Evolutionary conservation across 2,888 invertebrate genomes (phyloP), one percentile per base, ranked within the genome.

Genomic region (Chymomyza fuscimana): DNA sequence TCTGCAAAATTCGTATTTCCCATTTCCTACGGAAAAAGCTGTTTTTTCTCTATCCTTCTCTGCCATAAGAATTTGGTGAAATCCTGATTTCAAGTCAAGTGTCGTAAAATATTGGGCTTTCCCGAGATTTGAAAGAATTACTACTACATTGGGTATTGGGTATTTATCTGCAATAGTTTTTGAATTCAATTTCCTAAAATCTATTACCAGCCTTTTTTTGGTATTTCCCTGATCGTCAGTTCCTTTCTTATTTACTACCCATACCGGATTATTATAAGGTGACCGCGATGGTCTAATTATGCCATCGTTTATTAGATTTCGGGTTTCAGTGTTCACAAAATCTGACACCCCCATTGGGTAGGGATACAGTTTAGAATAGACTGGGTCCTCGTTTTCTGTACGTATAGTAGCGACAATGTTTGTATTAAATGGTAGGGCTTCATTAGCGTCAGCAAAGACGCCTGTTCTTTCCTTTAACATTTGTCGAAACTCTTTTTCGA

Each of bases 31-130:
- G 32, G 29, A 32, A 60, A 51, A 51, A 16, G 51, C 1, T 6
- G n/a, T 51, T 15, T 51, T 51, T 32, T 73, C 64, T 12, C 58
- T n/a, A 9, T 66, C 70, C 4, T 10, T 51, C 19, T 59, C 59
- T 12, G 65, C 65, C 16, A 65, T 12, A 5, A 46, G 32, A 9
- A 69, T 69, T 32, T 65, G 69, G 12, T 62, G 65, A 10, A 56
- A 70, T 5, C 65, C 69, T 4, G 56, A 61, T 40, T 61, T 61
- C 0, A 65, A 15, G 6, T 65, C 32, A 1, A 69, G 54, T 19
- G 54, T 65, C 4, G 65, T 60, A n/a, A 64, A 64, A 52, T n/a
- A 64, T 4, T 61, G 3, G 2, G 61, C 56, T 16, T 62, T 25
- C 2, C 61, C 69, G 51, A 69, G 36, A 52, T 25, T 68, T 19